Evolutionary conservation across 2,797 vertebrate genomes (phyloP).

Genomic region (Myotis vivesi): DNA sequence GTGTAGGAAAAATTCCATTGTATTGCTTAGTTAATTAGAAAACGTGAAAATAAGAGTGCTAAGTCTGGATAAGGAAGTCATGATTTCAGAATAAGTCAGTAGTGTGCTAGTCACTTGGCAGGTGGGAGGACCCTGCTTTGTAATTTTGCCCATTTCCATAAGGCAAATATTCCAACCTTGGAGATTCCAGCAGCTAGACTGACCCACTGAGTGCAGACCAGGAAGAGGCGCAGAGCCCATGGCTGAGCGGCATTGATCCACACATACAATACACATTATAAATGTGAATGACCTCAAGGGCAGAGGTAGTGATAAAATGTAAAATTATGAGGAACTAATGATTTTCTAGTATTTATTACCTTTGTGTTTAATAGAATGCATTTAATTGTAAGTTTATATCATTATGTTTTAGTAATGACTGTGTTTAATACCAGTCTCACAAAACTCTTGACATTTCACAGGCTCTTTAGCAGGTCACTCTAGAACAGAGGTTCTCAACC

Average conservation of each 20-base stretch:
- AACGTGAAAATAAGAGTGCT: background rate
- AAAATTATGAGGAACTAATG: background rate
- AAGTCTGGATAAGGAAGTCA: background rate
- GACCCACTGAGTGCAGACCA: too few relatives aligned
- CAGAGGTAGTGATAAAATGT: background rate
- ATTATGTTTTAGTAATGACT: background rate
- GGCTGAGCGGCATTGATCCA: background rate
- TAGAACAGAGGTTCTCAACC: background rate
- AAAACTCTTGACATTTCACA: background rate
- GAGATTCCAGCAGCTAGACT: background rate
- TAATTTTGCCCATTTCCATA: background rate
- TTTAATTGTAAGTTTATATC: background rate
- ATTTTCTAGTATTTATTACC: background rate
- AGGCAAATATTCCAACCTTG: background rate
- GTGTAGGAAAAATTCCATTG: background rate
- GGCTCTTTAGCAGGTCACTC: background rate
- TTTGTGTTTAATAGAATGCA: slow-evolving; percentile 8
- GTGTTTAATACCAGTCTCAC: background rate
- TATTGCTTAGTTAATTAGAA: slow-evolving; percentile 14
- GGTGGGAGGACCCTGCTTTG: too few relatives aligned
- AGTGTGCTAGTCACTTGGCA: background rate
- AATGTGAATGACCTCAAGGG: background rate
- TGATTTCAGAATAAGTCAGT: background rate
- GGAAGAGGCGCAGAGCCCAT: background rate
- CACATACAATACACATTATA: fast-evolving